phyloP scores from a whole-genome alignment of 2,888 invertebrate genomes.

The Campoplex nolae region DNA sequence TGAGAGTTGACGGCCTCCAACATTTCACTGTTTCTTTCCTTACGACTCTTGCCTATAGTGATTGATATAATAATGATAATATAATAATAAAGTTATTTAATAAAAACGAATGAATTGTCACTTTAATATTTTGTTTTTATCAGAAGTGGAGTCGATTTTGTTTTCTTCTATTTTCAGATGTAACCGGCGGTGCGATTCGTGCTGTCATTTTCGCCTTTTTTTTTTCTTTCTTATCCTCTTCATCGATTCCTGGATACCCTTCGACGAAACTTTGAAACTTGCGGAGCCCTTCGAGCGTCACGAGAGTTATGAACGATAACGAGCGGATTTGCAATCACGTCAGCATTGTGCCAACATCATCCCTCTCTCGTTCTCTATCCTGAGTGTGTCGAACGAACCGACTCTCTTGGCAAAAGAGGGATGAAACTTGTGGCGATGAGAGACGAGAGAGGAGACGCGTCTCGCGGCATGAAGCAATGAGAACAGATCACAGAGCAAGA shows the following conservation, averaged over 20 bases:
- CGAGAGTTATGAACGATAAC: conserved; percentile 80
- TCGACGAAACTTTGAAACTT: conserved; percentile 27
- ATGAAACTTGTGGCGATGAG: conserved; percentile 14
- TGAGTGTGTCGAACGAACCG: conserved; percentile 75
- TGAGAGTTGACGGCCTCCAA: conserved; percentile 41
- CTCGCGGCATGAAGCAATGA: conserved; percentile 50
- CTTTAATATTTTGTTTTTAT: background rate
- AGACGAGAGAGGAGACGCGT: conserved; percentile 8
- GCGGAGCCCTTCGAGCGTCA: conserved; percentile 33
- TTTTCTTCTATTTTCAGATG: background rate
- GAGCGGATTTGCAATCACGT: conserved; percentile 83
- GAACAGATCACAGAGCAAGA: conserved; percentile 80
- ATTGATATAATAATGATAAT: background rate
- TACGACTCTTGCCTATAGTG: background rate
- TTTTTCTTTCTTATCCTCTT: background rate
- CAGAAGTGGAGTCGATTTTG: background rate
- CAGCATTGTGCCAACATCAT: conserved; percentile 79
- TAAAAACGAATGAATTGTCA: background rate
- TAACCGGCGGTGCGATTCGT: background rate
- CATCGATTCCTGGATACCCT: conserved; percentile 21
- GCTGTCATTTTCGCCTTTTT: background rate
- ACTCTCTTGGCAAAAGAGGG: conserved; percentile 58
- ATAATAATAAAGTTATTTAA: background rate
- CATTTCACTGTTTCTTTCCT: background rate
- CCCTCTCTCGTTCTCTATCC: conserved; percentile 61